These are phyloP conservation scores for Sylvicola cinctus DNA, from an alignment of 2,888 invertebrate species.

Conservation along the genomic window DNA sequence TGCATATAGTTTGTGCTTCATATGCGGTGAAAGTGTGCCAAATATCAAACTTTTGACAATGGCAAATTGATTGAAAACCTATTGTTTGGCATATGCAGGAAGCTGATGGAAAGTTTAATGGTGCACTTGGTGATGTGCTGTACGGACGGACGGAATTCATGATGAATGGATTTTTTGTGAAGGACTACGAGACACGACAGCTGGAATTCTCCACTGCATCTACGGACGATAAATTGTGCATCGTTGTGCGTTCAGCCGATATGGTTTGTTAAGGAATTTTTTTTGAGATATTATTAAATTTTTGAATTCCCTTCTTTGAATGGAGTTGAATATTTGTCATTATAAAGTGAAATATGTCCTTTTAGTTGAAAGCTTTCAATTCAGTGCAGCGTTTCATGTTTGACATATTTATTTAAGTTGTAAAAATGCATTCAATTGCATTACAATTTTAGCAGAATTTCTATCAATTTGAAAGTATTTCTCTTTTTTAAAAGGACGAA, in stretches of 20 bases:
- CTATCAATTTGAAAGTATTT: too few relatives aligned
- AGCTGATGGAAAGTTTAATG: slow-evolving; percentile 7
- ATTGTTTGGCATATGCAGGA: background rate
- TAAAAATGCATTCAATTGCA: background rate
- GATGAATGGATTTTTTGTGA: slow-evolving; percentile 8
- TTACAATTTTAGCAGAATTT: too few relatives aligned
- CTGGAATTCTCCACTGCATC: slow-evolving; percentile 8
- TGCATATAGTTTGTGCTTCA: too few relatives aligned
- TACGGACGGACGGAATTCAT: slow-evolving; percentile 7
- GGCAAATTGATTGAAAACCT: background rate
- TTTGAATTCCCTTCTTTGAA: background rate
- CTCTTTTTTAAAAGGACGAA: too few relatives aligned
- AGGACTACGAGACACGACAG: slow-evolving; percentile 9
- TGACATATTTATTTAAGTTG: background rate
- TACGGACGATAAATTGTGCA: slow-evolving; percentile 9
- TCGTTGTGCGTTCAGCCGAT: slow-evolving; percentile 8
- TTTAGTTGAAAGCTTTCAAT: background rate
- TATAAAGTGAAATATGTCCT: too few relatives aligned
- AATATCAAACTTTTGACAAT: too few relatives aligned
- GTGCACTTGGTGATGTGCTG: slow-evolving; percentile 9
- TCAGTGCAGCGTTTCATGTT: background rate
- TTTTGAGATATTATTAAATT: background rate
- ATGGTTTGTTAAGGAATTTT: slow-evolving; percentile 6
- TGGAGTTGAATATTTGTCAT: background rate
- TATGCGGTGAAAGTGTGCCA: too few relatives aligned